Base-by-base conservation (phyloP, 1,140 invertebrate genomes). In the Drosophila erecta region DNA sequence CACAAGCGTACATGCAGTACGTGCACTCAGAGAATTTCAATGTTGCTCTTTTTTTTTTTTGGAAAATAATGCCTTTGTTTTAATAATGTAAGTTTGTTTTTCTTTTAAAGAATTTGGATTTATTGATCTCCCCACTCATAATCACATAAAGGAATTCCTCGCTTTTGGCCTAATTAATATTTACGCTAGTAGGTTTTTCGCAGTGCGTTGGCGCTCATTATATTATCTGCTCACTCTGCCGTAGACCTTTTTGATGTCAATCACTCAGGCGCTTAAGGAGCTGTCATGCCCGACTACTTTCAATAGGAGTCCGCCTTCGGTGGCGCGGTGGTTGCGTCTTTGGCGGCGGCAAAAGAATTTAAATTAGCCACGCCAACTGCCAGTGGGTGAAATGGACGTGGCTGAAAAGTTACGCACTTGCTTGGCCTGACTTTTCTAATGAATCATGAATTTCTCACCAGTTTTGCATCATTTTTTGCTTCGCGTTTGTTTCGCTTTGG, bases 181-280 rank as follows among this genome's bases (percentile, higher is more conserved):
- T 8, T 5, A 20, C 12, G 24, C 14, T 4, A 14, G 4, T 27
- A 11, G 6, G 3, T 40, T 69, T 62, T 62, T 62, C 30, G 27
- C n/a, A 27, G 22, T 35, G 44, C 37, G 15, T 33, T 15, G 4
- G 6, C 27, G 15, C 50, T 70, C 62, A 60, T 73, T 74, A 53
- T 51, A 54, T 73, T 74, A 62, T 75, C 56, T 60, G 30, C 43
- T 43, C 33, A 24, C 58, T 60, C 56, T 38, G 60, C 57, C 77
- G 56, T 30, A 60, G 79, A 78, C 83, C 84, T 87, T 90, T 87
- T 89, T 89, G 84, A 89, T 89, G 84, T 89, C 84, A 89, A 89
- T 89, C 84, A 89, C 81, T 89, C 79, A 80, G 64, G 84, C 84
- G 84, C 84, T 90, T 89, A 89, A 89, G 85, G 76, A 89, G 84